Evolutionary conservation across 2,888 invertebrate species (phyloP), one percentile per base, ranked within the genome.

Genomic region (Seladonia tumulorum): DNA sequence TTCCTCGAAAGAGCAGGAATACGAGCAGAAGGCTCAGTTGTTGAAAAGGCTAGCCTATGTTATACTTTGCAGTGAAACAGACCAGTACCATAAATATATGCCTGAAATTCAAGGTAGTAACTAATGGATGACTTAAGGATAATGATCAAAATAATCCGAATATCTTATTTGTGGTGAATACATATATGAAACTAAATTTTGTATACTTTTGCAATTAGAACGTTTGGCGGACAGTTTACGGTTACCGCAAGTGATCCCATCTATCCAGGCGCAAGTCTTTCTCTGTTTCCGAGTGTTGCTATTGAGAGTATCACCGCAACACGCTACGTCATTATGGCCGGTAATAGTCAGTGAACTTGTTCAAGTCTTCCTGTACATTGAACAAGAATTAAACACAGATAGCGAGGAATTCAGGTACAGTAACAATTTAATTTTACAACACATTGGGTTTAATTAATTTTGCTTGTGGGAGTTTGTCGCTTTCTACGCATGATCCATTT

Each of bases 321-420:
- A 98, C 92, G 97, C 99, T 14, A 98, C 98, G 22, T 98, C 98
- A 0, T 95, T 99, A 79, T 99, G 99, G 99, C 98, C 98, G 12
- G 97, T 98, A 75, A 98, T 99, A 92, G 97, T 99, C 89, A 98
- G 98, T 75, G 98, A 99, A 96, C 96, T 98, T 96, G 97, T 98
- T 82, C 98, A 98, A 95, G 98, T 98, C 1, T 97, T 98, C 92
- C 95, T 98, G 79, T 97, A 98, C 92, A 97, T 98, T 92, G 98
- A 98, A 94, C 97, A 98, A 93, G 98, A 98, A 93, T 95, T 98
- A 74, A 96, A 96, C 68, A 96, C 97, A 0, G 97, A 97, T 90
- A 96, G 96, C 14, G 98, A 98, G 90, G 97, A 98, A 92, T 97
- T 97, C 94, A 97, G 97, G 98, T 98, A 95, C 92, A 42, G 16